These are phyloP conservation scores for Acanthornis magna DNA, from an alignment of 2,797 vertebrate species.

Conservation along the genomic window DNA sequence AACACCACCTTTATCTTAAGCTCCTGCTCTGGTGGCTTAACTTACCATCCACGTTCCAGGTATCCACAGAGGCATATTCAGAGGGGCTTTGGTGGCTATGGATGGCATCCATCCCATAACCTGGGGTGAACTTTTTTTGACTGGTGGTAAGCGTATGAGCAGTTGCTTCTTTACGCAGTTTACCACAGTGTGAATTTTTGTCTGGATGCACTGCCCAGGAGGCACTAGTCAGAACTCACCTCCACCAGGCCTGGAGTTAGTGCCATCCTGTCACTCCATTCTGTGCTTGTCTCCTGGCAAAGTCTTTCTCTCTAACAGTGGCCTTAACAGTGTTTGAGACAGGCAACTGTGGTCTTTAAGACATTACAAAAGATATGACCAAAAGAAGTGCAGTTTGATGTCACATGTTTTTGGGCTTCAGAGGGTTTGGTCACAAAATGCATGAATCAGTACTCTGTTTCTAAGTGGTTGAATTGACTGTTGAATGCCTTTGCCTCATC, in stretches of 20 bases:
- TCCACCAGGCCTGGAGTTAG: neutral
- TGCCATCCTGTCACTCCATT: neutral
- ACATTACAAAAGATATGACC: too few species aligned
- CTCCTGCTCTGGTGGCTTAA: neutral
- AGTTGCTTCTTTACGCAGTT: neutral
- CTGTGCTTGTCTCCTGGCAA: too few species aligned
- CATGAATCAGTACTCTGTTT: neutral
- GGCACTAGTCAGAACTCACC: too few species aligned
- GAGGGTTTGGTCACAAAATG: neutral
- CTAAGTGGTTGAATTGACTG: fast-evolving
- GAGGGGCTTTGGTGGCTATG: fast-evolving
- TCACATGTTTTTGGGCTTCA: neutral
- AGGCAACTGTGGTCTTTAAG: neutral
- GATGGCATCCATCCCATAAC: too few species aligned
- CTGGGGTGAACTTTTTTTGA: neutral
- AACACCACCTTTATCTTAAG: neutral
- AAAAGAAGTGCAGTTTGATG: neutral
- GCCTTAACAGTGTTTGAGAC: neutral
- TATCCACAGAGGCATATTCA: neutral
- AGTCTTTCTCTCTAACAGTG: neutral
- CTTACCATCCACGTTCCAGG: neutral
- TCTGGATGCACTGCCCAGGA: neutral
- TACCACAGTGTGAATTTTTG: neutral
- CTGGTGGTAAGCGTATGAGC: neutral
- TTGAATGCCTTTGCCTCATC: neutral